These are phyloP conservation scores for Poicephalus gulielmi DNA, from an alignment of 2,113 vertebrate species.

Conservation along the genomic window DNA sequence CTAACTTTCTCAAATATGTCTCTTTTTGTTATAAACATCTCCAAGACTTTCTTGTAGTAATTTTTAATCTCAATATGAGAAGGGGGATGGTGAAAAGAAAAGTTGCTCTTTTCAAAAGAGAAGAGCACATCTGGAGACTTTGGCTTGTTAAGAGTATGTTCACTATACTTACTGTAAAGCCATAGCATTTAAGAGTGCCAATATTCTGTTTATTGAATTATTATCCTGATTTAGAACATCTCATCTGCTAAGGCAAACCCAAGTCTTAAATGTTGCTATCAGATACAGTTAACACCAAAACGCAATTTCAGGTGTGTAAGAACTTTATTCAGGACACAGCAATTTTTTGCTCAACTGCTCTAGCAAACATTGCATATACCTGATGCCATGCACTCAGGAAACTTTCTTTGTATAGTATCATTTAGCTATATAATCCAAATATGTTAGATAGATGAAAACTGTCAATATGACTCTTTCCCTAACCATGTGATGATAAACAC, in stretches of 20 bases:
- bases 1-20: neutral
- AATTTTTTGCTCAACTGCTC: neutral
- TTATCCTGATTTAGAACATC: neutral
- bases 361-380: neutral
- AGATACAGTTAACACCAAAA: neutral
- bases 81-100: neutral
- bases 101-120: neutral
- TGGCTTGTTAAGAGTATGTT: neutral
- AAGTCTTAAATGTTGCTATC: neutral
- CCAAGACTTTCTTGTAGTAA: neutral
- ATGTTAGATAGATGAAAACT: neutral
- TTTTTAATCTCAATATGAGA: neutral
- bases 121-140: neutral
- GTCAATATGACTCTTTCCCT: neutral
- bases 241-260: neutral
- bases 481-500: slow-evolving; percentile 33
- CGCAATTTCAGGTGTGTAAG: neutral
- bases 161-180: neutral
- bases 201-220: neutral
- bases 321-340: neutral
- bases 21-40: neutral
- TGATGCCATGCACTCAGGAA: neutral
- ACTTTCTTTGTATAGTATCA: neutral
- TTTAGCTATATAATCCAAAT: neutral
- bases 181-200: neutral